phyloP scores from a whole-genome alignment of 2,888 invertebrate genomes.

The Notocelia uddmanniana region DNA sequence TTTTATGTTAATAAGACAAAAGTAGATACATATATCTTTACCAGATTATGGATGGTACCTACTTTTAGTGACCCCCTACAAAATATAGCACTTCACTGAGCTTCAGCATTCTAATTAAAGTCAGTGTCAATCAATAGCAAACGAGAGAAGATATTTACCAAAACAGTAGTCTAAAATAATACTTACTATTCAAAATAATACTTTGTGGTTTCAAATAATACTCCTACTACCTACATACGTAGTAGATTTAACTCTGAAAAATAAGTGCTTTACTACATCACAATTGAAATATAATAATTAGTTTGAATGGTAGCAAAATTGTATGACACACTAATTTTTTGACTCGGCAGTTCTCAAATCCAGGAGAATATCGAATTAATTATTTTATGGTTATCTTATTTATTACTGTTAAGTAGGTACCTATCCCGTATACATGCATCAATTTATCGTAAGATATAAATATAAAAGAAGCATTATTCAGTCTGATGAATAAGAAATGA shows the following conservation, averaged over 20 bases:
- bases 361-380: no score
- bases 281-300: background rate
- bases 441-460: slow-evolving; percentile 5
- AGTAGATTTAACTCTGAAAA: background rate
- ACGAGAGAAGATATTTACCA: background rate
- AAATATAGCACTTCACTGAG: background rate
- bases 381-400: no score
- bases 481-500: background rate
- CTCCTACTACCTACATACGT: background rate
- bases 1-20: slow-evolving; percentile 47
- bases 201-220: background rate
- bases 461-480: background rate
- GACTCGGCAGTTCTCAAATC: no score
- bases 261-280: background rate
- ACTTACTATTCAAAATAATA: background rate
- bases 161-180: no score
- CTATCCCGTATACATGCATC: background rate
- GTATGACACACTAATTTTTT: no score
- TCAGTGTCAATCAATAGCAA: background rate
- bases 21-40: slow-evolving; percentile 11
- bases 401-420: background rate
- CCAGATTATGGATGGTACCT: slow-evolving; percentile 9
- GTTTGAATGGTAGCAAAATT: background rate
- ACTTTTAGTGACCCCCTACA: background rate
- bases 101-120: background rate